Percentiles rank a stretch among this genome's conserved stretches.
Conservation (phyloP, 2,888 invertebrate species). For the Nomada ferruginata region DNA sequence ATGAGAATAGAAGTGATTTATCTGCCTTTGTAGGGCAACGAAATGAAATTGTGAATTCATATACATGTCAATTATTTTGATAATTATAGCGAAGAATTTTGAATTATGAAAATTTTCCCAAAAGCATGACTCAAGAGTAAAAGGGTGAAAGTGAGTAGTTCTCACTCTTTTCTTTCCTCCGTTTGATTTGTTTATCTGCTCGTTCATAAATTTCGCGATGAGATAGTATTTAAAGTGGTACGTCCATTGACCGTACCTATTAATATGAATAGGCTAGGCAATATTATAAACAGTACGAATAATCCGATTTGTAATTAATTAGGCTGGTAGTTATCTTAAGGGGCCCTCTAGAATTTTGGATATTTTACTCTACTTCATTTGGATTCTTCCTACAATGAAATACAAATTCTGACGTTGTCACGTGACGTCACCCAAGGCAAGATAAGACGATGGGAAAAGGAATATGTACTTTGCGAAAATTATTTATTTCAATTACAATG, state of each 20-base stretch:
- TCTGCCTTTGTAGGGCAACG: neutral
- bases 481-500: slow-evolving; percentile 2
- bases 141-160: slow-evolving; percentile 37
- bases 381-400: neutral
- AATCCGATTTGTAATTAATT: slow-evolving; percentile 80
- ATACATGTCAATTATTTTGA: neutral
- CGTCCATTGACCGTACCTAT: slow-evolving; percentile 61
- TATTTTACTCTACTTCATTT: slow-evolving; percentile 1
- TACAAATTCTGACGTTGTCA: neutral
- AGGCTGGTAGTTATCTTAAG: slow-evolving; percentile 48
- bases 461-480: slow-evolving; percentile 1
- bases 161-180: slow-evolving; percentile 36
- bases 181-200: slow-evolving; percentile 48
- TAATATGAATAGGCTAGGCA: slow-evolving; percentile 74
- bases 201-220: slow-evolving; percentile 62
- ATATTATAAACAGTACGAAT: slow-evolving; percentile 76
- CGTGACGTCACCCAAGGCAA: no score
- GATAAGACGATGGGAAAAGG: neutral
- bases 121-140: slow-evolving; percentile 30
- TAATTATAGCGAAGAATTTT: neutral
- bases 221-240: slow-evolving; percentile 77
- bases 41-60: neutral
- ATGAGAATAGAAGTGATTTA: neutral
- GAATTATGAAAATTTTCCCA: neutral
- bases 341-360: slow-evolving; percentile 34